phyloP scores from a whole-genome alignment of 2,113 vertebrate species.

The Barnardius zonarius region DNA sequence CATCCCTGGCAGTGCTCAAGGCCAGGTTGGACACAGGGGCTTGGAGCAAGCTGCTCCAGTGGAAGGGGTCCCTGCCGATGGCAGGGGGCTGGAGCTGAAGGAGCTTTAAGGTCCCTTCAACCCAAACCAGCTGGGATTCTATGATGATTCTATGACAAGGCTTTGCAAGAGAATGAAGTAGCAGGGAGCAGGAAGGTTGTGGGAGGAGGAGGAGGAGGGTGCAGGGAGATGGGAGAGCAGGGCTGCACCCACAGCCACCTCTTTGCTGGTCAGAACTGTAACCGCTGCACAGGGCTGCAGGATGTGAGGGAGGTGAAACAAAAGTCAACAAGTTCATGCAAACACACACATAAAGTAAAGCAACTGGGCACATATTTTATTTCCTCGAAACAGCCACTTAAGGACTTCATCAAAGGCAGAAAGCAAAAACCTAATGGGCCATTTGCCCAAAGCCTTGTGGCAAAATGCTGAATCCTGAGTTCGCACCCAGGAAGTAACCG shows the following conservation, averaged over 20 bases:
- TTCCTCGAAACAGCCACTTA: neutral
- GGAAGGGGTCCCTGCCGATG: rapidly evolving
- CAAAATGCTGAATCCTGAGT: neutral
- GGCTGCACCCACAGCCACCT: neutral
- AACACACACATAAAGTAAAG: neutral
- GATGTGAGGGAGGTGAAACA: neutral
- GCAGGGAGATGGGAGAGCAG: neutral
- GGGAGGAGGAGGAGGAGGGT: neutral
- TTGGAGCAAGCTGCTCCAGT: neutral
- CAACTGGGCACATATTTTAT: neutral
- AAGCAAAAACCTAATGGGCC: neutral
- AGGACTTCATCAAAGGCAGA: neutral
- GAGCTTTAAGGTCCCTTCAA: neutral
- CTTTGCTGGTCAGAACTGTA: neutral
- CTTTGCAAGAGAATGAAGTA: neutral
- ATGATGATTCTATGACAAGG: neutral
- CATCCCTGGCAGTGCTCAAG: no score
- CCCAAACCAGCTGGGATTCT: neutral
- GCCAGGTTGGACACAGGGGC: no score
- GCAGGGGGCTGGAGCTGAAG: neutral
- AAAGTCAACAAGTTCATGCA: neutral
- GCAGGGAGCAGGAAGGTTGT: rapidly evolving
- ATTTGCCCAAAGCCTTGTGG: neutral
- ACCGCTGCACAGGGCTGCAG: neutral
- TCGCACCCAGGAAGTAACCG: neutral